Conservation (phyloP, 2,797 vertebrate species). For the Melanotaenia pygmaea region DNA sequence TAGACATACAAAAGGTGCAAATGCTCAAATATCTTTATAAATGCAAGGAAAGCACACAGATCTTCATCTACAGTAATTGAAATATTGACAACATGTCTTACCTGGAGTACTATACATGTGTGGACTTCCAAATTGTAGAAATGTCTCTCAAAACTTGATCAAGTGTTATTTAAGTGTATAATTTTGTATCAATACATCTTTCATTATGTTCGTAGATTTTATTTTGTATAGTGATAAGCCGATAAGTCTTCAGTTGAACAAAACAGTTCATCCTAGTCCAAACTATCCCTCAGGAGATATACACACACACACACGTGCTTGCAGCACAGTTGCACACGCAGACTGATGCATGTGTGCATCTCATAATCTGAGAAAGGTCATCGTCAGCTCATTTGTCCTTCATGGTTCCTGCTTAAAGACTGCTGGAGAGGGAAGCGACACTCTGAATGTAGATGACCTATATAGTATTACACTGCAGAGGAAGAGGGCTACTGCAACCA, state of each 20-base stretch:
- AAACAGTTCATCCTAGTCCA: constrained; percentile 18
- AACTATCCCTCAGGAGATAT: constrained; percentile 40
- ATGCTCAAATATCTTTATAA: no score
- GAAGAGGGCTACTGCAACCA: constrained; percentile 40
- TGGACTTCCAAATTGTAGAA: not conserved
- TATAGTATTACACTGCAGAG: constrained; percentile 80
- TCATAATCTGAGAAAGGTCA: constrained; percentile 74
- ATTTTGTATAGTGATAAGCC: constrained; percentile 14
- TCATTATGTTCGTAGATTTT: not conserved
- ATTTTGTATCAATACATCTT: not conserved
- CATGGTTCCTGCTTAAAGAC: constrained; percentile 79
- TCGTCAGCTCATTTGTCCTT: constrained; percentile 79
- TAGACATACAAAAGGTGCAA: no score
- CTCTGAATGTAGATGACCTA: constrained; percentile 82
- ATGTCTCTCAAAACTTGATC: not conserved
- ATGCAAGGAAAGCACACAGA: no score
- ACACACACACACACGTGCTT: constrained; percentile 16
- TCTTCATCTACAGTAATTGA: not conserved
- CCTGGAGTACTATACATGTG: not conserved
- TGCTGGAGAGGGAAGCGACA: constrained; percentile 58
- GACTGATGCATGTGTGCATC: constrained; percentile 61
- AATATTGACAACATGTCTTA: not conserved
- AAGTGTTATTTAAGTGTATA: not conserved
- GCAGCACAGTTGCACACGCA: constrained; percentile 20
- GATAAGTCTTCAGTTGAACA: not conserved